Conservation (phyloP, 1,140 invertebrate genomes). For the Drosophila repletoides region DNA sequence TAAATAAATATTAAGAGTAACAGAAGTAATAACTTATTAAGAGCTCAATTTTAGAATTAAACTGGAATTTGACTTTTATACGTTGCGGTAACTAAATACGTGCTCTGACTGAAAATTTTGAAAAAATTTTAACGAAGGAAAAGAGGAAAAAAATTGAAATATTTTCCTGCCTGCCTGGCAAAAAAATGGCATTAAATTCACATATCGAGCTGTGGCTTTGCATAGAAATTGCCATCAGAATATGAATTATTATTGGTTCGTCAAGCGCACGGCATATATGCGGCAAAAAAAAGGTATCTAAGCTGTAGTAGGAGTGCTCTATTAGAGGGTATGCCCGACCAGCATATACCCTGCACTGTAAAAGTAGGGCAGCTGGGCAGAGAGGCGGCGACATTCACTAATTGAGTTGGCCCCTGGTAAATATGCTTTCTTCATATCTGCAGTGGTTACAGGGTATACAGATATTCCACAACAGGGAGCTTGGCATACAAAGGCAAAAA, state of each 20-base stretch:
- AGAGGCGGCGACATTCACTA: no score
- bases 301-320: no score
- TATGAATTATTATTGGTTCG: constrained; percentile 79
- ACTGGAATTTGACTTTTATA: neutral
- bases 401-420: no score
- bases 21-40: no score
- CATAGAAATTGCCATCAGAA: constrained; percentile 67
- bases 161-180: neutral
- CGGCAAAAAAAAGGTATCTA: constrained; percentile 25
- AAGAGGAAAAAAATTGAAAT: neutral
- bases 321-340: no score
- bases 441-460: no score
- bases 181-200: constrained; percentile 62
- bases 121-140: no score
- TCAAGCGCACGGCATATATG: constrained; percentile 33
- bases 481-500: constrained; percentile 16
- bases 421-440: no score
- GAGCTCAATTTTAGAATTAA: no score
- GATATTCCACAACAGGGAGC: constrained; percentile 57
- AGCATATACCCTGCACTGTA: no score
- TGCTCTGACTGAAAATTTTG: constrained; percentile 57
- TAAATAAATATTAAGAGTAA: no score
- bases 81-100: constrained; percentile 12
- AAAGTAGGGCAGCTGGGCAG: no score
- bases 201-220: constrained; percentile 28